These are phyloP conservation scores for Dermatemys mawii DNA, from an alignment of 2,113 vertebrate species.

Conservation along the genomic window DNA sequence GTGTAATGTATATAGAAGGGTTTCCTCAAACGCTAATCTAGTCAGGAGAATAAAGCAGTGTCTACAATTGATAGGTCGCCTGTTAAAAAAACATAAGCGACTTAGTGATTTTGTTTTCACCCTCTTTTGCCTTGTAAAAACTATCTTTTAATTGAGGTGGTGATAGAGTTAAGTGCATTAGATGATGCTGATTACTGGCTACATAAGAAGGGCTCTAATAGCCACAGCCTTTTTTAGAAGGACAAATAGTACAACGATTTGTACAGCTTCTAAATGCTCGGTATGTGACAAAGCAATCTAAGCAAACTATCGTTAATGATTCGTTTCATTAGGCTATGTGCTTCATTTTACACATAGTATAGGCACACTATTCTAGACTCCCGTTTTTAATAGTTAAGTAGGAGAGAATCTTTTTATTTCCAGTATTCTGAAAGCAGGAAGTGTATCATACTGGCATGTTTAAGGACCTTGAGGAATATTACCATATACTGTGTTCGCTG, in stretches of 20 bases:
- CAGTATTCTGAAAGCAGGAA: not conserved
- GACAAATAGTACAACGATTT: not conserved
- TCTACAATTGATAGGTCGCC: not conserved
- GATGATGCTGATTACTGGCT: not conserved
- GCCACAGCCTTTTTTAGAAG: not conserved
- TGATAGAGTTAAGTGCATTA: not conserved
- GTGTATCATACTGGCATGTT: not conserved
- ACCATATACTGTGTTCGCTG: not conserved
- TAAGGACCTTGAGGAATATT: not conserved
- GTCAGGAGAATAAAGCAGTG: not conserved
- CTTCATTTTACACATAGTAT: not conserved
- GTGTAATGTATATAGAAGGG: not conserved
- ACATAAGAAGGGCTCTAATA: not conserved
- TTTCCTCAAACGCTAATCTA: not conserved
- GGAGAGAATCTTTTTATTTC: not conserved
- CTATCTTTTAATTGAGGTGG: not conserved
- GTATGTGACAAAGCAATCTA: not conserved
- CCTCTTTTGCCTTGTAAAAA: no score
- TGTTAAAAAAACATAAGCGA: not conserved
- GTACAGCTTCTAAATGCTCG: not conserved
- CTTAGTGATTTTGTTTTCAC: not conserved
- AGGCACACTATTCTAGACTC: not conserved
- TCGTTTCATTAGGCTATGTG: not conserved
- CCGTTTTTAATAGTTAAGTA: not conserved
- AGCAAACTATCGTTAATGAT: fast-evolving